A percentile compares a stretch with the other conserved stretches of the same genome.
Conservation (phyloP, 1,140 invertebrate species). For the Mamestra configurata region DNA sequence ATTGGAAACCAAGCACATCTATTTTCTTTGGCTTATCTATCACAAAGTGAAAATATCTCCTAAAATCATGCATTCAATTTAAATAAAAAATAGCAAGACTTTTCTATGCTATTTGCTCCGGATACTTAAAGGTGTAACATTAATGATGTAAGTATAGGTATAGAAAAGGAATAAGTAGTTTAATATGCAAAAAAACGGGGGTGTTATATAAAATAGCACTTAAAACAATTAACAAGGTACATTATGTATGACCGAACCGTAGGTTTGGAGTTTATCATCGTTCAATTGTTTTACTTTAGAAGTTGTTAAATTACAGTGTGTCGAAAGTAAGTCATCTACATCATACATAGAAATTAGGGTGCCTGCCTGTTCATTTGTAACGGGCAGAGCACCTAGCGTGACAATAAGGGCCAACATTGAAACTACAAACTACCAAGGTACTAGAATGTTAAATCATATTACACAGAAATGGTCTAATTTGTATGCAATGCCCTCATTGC, state of each 20-base stretch:
- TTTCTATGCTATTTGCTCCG: not conserved
- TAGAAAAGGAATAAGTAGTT: too few species aligned
- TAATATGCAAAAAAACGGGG: too few species aligned
- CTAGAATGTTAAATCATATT: slow-evolving; percentile 1
- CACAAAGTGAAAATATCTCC: not conserved
- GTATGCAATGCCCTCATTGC: not conserved
- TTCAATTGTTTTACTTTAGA: too few species aligned
- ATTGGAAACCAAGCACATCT: not conserved
- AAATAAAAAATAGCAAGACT: not conserved
- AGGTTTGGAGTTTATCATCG: too few species aligned
- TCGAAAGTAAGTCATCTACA: not conserved
- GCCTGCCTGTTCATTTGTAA: not conserved
- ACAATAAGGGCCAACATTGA: not conserved
- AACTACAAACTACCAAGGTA: not conserved
- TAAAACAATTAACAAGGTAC: too few species aligned
- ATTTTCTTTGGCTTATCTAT: not conserved
- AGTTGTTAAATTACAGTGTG: not conserved
- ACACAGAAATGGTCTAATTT: slow-evolving; percentile 5
- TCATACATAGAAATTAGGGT: not conserved
- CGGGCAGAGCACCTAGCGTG: not conserved
- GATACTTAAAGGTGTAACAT: too few species aligned
- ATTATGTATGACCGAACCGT: too few species aligned
- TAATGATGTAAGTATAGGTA: too few species aligned
- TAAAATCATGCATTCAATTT: not conserved
- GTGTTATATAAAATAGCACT: too few species aligned